These are phyloP conservation scores for Eriocheir sinensis DNA, from an alignment of 1,140 invertebrate species.

Conservation along the genomic window DNA sequence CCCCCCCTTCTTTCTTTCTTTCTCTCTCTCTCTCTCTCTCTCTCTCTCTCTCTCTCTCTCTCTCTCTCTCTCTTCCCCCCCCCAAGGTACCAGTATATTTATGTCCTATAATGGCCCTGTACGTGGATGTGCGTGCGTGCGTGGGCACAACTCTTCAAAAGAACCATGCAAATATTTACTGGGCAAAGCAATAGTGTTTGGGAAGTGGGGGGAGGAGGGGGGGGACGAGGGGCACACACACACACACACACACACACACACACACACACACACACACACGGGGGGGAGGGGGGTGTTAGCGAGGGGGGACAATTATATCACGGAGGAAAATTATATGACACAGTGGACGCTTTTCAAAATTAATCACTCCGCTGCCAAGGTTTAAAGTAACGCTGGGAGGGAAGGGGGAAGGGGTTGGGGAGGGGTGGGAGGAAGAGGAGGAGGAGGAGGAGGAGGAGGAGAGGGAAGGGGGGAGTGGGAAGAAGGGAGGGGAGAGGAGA, in stretches of 20 bases:
- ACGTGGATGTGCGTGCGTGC: not conserved
- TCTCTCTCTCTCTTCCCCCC: not conserved
- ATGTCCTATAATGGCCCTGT: not conserved
- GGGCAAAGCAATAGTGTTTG: not conserved
- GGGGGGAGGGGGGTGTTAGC: too few relatives aligned
- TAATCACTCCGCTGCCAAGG: too few relatives aligned
- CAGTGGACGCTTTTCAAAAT: not conserved
- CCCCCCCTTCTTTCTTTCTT: not conserved
- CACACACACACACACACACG: too few relatives aligned
- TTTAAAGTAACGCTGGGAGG: too few relatives aligned
- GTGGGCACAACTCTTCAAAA: not conserved
- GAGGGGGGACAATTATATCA: not conserved
- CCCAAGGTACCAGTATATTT: too few relatives aligned
- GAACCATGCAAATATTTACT: not conserved
- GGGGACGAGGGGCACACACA: too few relatives aligned
- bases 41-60: slow-evolving; percentile 8
- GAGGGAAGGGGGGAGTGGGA: too few relatives aligned
- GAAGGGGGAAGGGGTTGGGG: too few relatives aligned
- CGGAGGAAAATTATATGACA: not conserved
- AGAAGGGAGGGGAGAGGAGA: too few relatives aligned
- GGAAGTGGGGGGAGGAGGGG: not conserved
- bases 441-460: not conserved
- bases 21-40: slow-evolving; percentile 15
- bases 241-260: too few relatives aligned
- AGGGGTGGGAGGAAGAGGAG: not conserved